Percentiles rank a stretch among this genome's conserved stretches.
phyloP scores from a whole-genome alignment of 1,140 invertebrate species.

The Ceratitis capitata region DNA sequence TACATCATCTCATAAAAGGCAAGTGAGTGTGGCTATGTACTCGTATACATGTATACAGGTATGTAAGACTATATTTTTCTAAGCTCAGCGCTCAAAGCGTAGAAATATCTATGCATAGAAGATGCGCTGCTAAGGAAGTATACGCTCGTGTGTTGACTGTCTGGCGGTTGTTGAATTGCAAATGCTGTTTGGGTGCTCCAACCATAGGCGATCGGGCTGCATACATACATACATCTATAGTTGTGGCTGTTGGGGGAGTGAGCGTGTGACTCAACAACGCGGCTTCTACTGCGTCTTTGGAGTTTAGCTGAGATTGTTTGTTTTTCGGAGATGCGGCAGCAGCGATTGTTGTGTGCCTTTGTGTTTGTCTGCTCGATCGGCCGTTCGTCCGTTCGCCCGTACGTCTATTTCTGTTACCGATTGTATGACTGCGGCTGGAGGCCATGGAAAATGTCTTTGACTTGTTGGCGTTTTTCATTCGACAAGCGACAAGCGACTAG shows the following conservation, averaged over 20 bases:
- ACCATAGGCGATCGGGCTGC: no score
- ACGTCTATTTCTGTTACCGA: neutral
- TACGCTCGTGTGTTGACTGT: neutral
- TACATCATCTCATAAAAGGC: slow-evolving; percentile 31
- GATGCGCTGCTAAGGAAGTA: slow-evolving; percentile 22
- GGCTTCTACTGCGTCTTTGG: neutral
- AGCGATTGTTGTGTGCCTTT: neutral
- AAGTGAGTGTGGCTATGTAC: neutral
- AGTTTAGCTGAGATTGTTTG: neutral
- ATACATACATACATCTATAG: no score
- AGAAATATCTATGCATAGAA: neutral
- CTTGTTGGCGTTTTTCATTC: neutral
- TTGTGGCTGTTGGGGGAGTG: neutral
- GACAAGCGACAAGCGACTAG: neutral
- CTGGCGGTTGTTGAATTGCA: neutral
- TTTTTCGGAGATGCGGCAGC: neutral
- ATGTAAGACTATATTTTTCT: neutral
- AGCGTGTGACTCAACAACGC: slow-evolving; percentile 1
- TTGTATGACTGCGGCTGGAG: slow-evolving; percentile 24
- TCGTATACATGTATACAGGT: neutral
- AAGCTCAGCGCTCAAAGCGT: neutral
- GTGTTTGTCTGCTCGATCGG: neutral
- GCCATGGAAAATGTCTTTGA: slow-evolving; percentile 37
- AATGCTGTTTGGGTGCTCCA: neutral
- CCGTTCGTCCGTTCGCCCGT: neutral